A percentile compares a stretch with the other conserved stretches of the same genome.
Evolutionary conservation across 2,888 invertebrate species (phyloP).

Genomic region (Cecidostiba fungosa): DNA sequence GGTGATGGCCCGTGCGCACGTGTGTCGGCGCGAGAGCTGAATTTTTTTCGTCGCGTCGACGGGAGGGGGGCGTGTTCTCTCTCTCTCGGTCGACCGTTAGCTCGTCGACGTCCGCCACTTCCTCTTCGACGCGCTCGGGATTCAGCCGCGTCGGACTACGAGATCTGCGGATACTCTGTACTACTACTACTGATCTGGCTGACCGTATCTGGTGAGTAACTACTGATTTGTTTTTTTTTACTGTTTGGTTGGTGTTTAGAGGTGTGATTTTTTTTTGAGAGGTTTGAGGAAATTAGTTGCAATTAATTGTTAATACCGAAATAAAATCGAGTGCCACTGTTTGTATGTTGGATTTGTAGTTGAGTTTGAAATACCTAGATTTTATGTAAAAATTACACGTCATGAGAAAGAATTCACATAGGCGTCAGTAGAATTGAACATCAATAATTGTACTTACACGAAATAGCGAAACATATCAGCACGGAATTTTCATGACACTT

Average conservation of each 20-base stretch:
- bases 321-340: no score
- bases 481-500: not conserved
- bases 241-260: not conserved
- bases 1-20: constrained; percentile 26
- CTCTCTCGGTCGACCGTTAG: not conserved
- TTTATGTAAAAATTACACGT: no score
- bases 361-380: no score
- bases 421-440: no score
- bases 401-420: no score
- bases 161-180: constrained; percentile 12
- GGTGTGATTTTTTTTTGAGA: not conserved
- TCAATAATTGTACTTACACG: not conserved
- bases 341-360: no score
- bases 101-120: not conserved
- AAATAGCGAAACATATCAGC: not conserved
- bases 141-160: constrained; percentile 14
- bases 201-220: constrained; percentile 33
- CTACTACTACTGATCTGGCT: not conserved
- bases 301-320: no score
- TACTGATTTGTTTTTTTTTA: constrained; percentile 15
- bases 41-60: not conserved
- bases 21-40: constrained; percentile 19
- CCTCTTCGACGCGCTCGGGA: not conserved
- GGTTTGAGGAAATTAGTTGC: no score
- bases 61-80: constrained; percentile 18